Evolutionary conservation across 2,797 vertebrate species (phyloP).

Genomic region (Spinibarbus caldwelli): DNA sequence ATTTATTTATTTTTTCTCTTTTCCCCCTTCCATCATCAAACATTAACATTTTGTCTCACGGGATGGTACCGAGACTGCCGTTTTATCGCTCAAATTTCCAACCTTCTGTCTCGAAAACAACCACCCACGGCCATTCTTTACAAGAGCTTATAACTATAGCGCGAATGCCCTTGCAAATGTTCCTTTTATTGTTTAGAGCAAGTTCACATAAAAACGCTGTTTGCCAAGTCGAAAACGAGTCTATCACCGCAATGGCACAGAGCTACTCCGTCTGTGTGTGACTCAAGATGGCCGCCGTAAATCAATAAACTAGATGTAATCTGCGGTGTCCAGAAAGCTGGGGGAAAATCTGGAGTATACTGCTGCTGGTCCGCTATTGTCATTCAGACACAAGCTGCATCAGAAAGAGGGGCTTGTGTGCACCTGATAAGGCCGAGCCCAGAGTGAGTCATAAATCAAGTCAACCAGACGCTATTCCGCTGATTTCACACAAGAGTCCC

Average conservation of each 20-base stretch:
- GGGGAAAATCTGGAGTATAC: slow-evolving; percentile 91
- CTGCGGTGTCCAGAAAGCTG: slow-evolving; percentile 93
- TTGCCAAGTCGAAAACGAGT: slow-evolving; percentile 80
- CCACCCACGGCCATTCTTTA: slow-evolving; percentile 38
- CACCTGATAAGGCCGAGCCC: slow-evolving; percentile 93
- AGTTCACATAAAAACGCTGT: slow-evolving; percentile 79
- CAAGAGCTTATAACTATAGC: slow-evolving; percentile 56
- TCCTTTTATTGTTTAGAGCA: slow-evolving; percentile 70
- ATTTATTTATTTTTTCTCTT: slow-evolving; percentile 5
- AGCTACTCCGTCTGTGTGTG: slow-evolving; percentile 68
- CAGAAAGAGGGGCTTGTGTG: slow-evolving; percentile 85
- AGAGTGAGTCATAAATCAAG: slow-evolving; percentile 96
- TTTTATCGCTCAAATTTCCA: slow-evolving; percentile 59
- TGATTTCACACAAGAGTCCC: slow-evolving; percentile 83
- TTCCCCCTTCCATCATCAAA: slow-evolving; percentile 52
- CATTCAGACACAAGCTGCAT: slow-evolving; percentile 92
- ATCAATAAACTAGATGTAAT: slow-evolving; percentile 98
- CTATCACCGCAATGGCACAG: slow-evolving; percentile 69
- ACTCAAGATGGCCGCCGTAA: slow-evolving; percentile 79
- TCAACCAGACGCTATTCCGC: slow-evolving; percentile 76
- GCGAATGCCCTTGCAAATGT: slow-evolving; percentile 68
- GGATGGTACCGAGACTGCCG: slow-evolving; percentile 51
- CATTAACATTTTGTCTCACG: slow-evolving; percentile 40
- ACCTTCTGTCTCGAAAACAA: slow-evolving; percentile 51
- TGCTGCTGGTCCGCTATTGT: slow-evolving; percentile 94